phyloP scores from a whole-genome alignment of 2,888 invertebrate genomes.

The Stenotaenia linearis region DNA sequence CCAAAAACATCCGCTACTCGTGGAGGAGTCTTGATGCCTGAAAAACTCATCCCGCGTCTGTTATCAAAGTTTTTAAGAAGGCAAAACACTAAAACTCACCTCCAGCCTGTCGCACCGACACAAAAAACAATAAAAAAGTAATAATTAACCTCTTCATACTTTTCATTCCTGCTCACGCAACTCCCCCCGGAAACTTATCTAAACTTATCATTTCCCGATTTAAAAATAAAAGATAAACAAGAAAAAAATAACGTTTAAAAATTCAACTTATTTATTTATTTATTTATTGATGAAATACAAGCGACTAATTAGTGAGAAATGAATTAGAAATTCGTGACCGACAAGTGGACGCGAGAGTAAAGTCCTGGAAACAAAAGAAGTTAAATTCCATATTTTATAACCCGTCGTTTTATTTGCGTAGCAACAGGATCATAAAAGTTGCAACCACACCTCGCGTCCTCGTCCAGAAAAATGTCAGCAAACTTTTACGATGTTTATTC shows the following conservation, averaged over 20 bases:
- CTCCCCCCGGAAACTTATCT: neutral
- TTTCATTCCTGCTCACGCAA: neutral
- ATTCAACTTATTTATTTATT: neutral
- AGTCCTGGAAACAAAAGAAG: neutral
- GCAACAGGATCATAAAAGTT: neutral
- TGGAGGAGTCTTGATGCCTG: too few species aligned
- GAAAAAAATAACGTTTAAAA: too few species aligned
- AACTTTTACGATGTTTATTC: neutral
- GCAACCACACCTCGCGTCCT: neutral
- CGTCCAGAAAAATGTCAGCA: neutral
- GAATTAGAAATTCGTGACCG: neutral
- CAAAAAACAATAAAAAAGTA: neutral
- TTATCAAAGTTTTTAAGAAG: neutral
- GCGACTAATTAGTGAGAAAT: neutral
- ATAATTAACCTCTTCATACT: neutral
- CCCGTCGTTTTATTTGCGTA: neutral
- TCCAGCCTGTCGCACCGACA: neutral
- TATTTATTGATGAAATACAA: neutral
- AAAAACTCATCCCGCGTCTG: neutral
- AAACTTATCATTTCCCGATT: neutral
- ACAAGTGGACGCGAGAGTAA: neutral
- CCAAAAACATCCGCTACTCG: neutral
- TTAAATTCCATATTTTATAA: neutral
- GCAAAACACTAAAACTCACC: neutral
- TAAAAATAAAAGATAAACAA: neutral